These are phyloP conservation scores for Lithophane leautieri DNA, from an alignment of 2,888 invertebrate genomes.

Conservation along the genomic window DNA sequence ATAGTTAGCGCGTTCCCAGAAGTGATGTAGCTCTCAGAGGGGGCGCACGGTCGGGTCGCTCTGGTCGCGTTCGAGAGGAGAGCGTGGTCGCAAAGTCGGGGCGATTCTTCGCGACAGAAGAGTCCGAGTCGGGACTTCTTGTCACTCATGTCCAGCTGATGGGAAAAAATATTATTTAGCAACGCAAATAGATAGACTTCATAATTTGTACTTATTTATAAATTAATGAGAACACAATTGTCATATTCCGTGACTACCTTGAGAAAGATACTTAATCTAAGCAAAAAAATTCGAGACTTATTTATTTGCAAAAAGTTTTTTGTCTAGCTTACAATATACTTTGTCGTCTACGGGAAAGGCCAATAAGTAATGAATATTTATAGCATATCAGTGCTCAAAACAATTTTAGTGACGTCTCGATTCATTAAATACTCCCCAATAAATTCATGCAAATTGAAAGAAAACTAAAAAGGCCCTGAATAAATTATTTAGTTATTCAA, in stretches of 20 bases:
- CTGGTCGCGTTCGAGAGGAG: constrained; percentile 93
- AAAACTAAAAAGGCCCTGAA: constrained; percentile 64
- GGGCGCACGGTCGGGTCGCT: constrained; percentile 93
- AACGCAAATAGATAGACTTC: neutral
- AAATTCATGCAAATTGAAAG: constrained; percentile 51
- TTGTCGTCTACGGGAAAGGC: neutral
- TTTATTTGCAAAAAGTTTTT: neutral
- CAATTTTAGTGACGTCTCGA: neutral
- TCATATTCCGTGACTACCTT: neutral
- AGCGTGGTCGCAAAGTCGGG: constrained; percentile 94
- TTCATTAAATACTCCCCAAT: constrained; percentile 13
- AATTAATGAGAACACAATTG: no score
- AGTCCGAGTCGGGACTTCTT: constrained; percentile 92
- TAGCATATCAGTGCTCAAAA: constrained; percentile 5
- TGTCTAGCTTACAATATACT: no score
- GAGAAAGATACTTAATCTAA: neutral
- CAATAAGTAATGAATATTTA: constrained; percentile 26
- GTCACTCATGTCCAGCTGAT: constrained; percentile 87
- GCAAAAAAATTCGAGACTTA: neutral
- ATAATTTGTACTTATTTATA: neutral
- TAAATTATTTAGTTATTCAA: constrained; percentile 75
- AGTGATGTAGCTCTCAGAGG: constrained; percentile 94
- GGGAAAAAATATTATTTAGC: neutral
- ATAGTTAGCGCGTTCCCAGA: constrained; percentile 94
- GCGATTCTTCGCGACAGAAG: constrained; percentile 94